phyloP scores from a whole-genome alignment of 1,140 invertebrate genomes.

The Drosophila takahashii region DNA sequence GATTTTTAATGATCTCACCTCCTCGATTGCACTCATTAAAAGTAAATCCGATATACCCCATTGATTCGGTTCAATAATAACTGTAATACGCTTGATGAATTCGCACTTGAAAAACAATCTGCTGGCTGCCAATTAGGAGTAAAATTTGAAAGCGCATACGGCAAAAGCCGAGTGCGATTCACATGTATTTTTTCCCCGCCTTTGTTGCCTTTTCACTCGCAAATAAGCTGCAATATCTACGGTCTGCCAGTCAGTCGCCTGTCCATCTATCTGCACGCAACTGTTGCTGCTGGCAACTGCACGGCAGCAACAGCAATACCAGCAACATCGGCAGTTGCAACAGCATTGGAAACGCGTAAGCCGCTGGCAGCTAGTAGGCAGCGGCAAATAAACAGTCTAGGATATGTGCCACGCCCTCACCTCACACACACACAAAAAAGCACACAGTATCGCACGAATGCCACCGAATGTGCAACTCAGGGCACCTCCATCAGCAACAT shows the following conservation, averaged over 20 bases:
- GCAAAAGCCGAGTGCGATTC: slow-evolving; percentile 23
- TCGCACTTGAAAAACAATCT: slow-evolving; percentile 47
- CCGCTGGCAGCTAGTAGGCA: slow-evolving; percentile 48
- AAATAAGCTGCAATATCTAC: slow-evolving; percentile 46
- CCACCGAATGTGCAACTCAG: slow-evolving; percentile 44
- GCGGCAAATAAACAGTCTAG: slow-evolving; percentile 61
- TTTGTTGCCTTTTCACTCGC: slow-evolving; percentile 13
- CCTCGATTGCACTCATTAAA: not conserved
- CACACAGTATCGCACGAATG: slow-evolving; percentile 4
- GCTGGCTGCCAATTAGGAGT: slow-evolving; percentile 64
- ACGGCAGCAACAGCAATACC: slow-evolving; percentile 20
- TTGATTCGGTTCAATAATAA: slow-evolving; percentile 19
- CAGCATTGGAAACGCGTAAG: slow-evolving; percentile 61
- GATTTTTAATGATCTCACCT: not conserved
- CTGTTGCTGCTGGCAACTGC: slow-evolving; percentile 47
- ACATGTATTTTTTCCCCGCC: not conserved
- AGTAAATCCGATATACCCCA: not conserved
- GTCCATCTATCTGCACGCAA: slow-evolving; percentile 66
- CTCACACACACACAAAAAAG: slow-evolving; percentile 3
- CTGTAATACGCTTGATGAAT: slow-evolving; percentile 26
- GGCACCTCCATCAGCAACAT: slow-evolving; percentile 41
- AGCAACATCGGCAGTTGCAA: slow-evolving; percentile 40
- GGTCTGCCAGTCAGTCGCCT: slow-evolving; percentile 38
- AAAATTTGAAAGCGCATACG: slow-evolving; percentile 48
- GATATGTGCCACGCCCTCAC: slow-evolving; percentile 34